Conservation (phyloP, 2,113 vertebrate genomes). For the Nannospalax galili region DNA sequence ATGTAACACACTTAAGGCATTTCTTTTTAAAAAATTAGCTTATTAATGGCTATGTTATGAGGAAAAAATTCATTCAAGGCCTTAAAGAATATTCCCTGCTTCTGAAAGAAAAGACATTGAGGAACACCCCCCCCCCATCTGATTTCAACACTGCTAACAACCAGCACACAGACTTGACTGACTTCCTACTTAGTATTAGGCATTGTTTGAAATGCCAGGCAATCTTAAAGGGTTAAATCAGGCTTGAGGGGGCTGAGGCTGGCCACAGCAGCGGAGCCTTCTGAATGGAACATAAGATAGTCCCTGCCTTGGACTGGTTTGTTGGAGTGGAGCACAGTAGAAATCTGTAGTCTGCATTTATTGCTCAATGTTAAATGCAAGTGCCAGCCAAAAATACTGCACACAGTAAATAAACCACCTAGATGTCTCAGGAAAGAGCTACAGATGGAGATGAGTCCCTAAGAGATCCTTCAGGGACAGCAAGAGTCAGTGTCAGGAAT, state of each 20-base stretch:
- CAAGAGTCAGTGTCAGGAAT: neutral
- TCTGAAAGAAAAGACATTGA: constrained; percentile 50
- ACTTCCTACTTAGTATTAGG: neutral
- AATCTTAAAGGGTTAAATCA: neutral
- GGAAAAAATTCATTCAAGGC: constrained; percentile 75
- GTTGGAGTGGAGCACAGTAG: neutral
- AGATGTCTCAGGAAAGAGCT: neutral
- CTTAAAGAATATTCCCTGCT: constrained; percentile 68
- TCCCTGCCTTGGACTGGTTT: neutral
- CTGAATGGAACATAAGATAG: neutral
- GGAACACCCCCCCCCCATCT: constrained; percentile 10
- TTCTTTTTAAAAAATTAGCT: constrained; percentile 78
- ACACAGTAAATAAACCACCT: constrained; percentile 22
- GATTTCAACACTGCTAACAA: constrained; percentile 1
- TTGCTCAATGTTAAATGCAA: neutral
- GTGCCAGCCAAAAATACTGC: constrained; percentile 53
- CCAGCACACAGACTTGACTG: accelerated
- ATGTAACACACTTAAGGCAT: constrained; percentile 67
- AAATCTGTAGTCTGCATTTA: neutral
- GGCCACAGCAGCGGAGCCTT: neutral
- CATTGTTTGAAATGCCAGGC: neutral
- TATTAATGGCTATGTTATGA: constrained; percentile 71
- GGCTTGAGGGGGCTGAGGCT: neutral
- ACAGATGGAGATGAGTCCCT: neutral
- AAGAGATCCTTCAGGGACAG: neutral